Percentiles rank a stretch among this genome's conserved stretches.
phyloP scores from a whole-genome alignment of 2,797 vertebrate species.

The Chaetophractus vellerosus region DNA sequence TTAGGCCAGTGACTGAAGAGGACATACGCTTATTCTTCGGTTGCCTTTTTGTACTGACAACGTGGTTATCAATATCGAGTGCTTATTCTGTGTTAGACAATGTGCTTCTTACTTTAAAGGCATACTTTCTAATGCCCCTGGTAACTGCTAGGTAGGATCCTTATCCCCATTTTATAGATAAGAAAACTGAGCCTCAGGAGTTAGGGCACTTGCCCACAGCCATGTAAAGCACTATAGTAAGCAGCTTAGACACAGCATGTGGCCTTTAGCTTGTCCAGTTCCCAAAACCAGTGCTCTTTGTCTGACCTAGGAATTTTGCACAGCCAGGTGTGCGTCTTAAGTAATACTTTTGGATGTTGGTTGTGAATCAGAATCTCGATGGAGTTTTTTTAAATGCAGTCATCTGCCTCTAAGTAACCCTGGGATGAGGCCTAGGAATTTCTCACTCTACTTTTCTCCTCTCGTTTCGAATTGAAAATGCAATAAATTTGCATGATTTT shows the following conservation, averaged over 20 bases:
- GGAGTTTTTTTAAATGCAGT: background rate
- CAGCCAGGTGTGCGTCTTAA: background rate
- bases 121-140: background rate
- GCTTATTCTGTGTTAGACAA: background rate
- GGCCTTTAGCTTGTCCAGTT: background rate
- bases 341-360: too few species aligned
- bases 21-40: background rate
- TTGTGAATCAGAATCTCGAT: background rate
- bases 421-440: background rate
- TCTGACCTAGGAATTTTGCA: background rate
- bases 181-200: slow-evolving; percentile 41
- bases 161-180: background rate
- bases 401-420: background rate
- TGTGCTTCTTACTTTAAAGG: background rate
- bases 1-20: slow-evolving; percentile 20
- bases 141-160: background rate
- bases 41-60: background rate
- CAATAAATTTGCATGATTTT: background rate
- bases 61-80: background rate
- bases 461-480: slow-evolving; percentile 15
- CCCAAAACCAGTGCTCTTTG: background rate
- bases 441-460: background rate
- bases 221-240: background rate
- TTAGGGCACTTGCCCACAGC: background rate
- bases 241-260: background rate